These are phyloP conservation scores for Elachura formosa DNA, from an alignment of 2,113 vertebrate genomes.

Conservation along the genomic window DNA sequence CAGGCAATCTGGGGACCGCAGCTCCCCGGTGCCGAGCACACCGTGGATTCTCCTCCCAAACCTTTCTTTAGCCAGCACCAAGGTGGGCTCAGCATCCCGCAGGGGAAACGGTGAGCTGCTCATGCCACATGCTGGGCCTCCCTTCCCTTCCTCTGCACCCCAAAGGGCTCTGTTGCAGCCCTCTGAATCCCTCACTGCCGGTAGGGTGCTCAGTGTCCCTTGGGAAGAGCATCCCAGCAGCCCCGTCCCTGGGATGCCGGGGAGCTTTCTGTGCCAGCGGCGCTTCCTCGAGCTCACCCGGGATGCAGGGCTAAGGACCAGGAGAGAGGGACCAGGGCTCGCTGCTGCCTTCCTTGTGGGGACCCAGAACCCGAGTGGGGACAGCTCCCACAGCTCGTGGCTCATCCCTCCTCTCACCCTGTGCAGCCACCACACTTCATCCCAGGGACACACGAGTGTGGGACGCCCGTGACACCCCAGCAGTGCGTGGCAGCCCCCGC, in stretches of 20 bases:
- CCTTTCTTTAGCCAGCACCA: neutral
- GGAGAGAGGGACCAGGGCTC: neutral
- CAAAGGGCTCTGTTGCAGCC: neutral
- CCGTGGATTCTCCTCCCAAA: accelerated
- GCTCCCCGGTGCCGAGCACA: neutral
- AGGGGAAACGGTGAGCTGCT: accelerated
- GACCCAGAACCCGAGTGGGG: accelerated
- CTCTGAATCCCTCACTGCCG: neutral
- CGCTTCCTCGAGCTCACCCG: conserved; percentile 2
- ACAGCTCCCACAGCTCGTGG: neutral
- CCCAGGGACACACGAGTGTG: accelerated
- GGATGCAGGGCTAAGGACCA: neutral
- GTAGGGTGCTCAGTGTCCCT: neutral
- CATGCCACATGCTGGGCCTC: accelerated
- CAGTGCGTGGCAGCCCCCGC: neutral
- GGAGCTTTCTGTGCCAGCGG: conserved; percentile 14
- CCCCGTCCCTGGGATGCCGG: conserved; percentile 47
- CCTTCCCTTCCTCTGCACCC: neutral
- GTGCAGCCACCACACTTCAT: accelerated
- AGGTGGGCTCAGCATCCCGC: accelerated
- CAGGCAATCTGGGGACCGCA: neutral
- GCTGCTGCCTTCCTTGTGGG: neutral
- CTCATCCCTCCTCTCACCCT: neutral
- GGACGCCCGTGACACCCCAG: neutral
- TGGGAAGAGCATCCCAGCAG: neutral